Evolutionary conservation across 64 coral and sea anemone species (phyloP), one percentile per base, ranked within the genome.

Genomic region (Hydrozoanthus tunicans): DNA sequence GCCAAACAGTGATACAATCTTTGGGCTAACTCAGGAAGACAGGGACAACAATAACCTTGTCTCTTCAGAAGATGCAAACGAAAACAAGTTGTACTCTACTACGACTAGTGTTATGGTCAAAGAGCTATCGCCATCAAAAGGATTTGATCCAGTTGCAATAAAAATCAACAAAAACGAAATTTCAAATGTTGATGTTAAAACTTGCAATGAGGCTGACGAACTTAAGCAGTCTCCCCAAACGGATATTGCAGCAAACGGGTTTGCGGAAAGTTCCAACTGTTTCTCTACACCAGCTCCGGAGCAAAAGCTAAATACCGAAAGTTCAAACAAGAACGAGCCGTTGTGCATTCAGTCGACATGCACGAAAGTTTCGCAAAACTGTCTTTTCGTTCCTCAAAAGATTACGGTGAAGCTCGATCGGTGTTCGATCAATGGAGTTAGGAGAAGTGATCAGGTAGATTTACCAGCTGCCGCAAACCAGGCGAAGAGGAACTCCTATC

Each of bases 361-460:
- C 67, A 88, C 84, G 8, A 88, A 74, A 23, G 56, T 88, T 17
- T 88, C 84, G 74, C 84, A 88, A 58, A 88, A 88, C 56, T 88
- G 84, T 7, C 51, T 88, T 69, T 14, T 88, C 59, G 69, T 88
- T 32, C 84, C 84, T 61, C 84, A 88, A 57, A 88, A 88, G 26
- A 88, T 88, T 59, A 88, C 84, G 5, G 84, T 88, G 54, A 67
- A 88, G 54, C 70, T 88, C 10, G 84, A 88, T 27, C 57, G 84
- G 17, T 74, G 84, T 58, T 88, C 68, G n/a, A 60, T 88, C 7
- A 88, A 88, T 88, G 70, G 24, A 74, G 69, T 24, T 11, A 60
- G 68, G 6, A 59, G 6, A 74, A n/a, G 8, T 9, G 20, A 70
- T 75, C 84, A 88, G 27, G 13, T 51, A 5, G 32, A 58, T 59